These are phyloP conservation scores for Clavelina lepadiformis DNA, from an alignment of 23 tunicate genomes.

Conservation along the genomic window DNA sequence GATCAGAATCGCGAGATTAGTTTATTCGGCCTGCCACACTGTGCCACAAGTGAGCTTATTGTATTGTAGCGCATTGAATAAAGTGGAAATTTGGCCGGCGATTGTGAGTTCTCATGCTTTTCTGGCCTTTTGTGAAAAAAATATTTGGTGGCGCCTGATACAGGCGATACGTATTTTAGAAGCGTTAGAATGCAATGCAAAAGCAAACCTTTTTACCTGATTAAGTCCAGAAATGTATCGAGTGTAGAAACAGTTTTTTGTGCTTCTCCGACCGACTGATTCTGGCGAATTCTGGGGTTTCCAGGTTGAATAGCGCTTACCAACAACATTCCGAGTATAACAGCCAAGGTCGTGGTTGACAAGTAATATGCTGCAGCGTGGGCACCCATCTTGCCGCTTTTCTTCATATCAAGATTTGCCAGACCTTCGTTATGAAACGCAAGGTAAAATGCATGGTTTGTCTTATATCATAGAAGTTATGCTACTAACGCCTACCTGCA, in stretches of 20 bases:
- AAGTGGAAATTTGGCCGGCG: too few species aligned
- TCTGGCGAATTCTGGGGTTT: background rate
- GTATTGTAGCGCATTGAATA: too few species aligned
- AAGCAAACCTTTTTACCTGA: slow-evolving; percentile 46
- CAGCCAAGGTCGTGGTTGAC: slow-evolving; percentile 78
- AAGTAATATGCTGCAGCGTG: slow-evolving; percentile 78
- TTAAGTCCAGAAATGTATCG: slow-evolving; percentile 79
- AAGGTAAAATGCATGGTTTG: background rate
- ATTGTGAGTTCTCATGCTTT: too few species aligned
- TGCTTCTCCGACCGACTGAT: background rate
- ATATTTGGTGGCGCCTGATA: too few species aligned
- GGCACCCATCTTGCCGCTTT: slow-evolving; percentile 69
- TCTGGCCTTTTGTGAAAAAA: too few species aligned
- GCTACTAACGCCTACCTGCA: background rate
- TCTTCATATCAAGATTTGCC: slow-evolving; percentile 57
- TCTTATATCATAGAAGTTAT: background rate
- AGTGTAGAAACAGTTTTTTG: slow-evolving; percentile 46
- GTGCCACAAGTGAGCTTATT: too few species aligned
- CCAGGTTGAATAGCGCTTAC: slow-evolving; percentile 72
- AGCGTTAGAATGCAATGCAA: too few species aligned
- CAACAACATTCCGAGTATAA: slow-evolving; percentile 60
- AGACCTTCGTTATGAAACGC: too few species aligned
- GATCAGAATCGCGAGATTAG: too few species aligned
- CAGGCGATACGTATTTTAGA: too few species aligned
- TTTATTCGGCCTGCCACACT: too few species aligned